Conservation (phyloP, 2,113 vertebrate species). For the Limanda limanda region DNA sequence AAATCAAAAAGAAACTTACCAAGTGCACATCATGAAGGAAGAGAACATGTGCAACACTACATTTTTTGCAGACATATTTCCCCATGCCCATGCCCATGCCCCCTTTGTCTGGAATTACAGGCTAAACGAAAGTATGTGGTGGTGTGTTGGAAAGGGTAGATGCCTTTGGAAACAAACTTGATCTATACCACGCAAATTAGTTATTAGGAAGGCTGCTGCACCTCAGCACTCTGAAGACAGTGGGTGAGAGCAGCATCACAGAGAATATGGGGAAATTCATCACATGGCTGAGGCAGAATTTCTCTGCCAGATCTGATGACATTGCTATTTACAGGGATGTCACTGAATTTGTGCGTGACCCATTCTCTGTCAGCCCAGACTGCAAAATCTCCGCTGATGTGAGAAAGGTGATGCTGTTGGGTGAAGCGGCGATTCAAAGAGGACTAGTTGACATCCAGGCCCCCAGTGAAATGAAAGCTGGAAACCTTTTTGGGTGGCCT, state of each 20-base stretch:
- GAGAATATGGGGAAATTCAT: background rate
- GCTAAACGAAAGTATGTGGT: background rate
- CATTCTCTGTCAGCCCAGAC: background rate
- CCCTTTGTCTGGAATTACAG: background rate
- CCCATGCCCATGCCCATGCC: background rate
- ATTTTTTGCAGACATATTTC: background rate
- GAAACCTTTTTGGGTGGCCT: background rate
- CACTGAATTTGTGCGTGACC: constrained; percentile 8
- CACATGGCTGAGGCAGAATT: constrained; percentile 6
- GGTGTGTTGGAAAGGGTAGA: constrained; percentile 6
- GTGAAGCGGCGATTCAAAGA: constrained; percentile 2
- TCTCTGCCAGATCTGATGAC: constrained; percentile 15
- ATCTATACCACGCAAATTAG: background rate
- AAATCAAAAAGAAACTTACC: background rate
- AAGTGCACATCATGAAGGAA: background rate
- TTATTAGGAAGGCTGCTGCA: constrained; percentile 4
- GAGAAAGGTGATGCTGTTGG: background rate
- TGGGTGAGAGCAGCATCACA: background rate
- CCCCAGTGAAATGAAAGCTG: background rate
- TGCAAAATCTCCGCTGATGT: background rate
- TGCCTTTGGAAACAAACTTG: background rate
- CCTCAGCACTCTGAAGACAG: constrained; percentile 1
- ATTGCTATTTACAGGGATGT: constrained; percentile 10
- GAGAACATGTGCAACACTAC: background rate
- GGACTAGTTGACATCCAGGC: background rate